phyloP scores from a whole-genome alignment of 2,888 invertebrate genomes.

The Ophraella communa region DNA sequence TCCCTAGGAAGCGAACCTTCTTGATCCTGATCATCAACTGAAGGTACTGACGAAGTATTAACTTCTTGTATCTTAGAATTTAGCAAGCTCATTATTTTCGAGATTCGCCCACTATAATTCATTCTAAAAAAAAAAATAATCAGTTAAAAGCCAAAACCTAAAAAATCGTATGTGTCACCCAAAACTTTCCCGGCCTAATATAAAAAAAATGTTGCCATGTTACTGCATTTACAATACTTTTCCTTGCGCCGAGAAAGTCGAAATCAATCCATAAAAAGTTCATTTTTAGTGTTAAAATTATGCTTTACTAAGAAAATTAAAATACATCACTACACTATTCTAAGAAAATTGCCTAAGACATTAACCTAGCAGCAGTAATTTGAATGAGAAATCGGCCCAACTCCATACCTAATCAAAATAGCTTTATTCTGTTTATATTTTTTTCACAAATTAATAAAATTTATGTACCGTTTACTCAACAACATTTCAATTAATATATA shows the following conservation, averaged over 20 bases:
- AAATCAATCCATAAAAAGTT: no score
- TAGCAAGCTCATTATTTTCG: not conserved
- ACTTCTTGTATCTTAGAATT: no score
- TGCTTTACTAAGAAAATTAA: no score
- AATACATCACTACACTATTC: no score
- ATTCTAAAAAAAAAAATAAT: not conserved
- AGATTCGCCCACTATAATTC: not conserved
- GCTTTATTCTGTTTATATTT: not conserved
- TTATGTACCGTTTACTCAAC: not conserved
- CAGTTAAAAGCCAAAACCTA: not conserved
- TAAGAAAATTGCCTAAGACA: no score
- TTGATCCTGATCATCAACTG: not conserved
- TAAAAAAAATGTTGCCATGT: slow-evolving; percentile 4
- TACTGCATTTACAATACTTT: not conserved
- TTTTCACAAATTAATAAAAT: not conserved
- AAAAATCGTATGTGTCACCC: not conserved
- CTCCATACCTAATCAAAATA: no score
- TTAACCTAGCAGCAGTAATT: no score
- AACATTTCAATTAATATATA: not conserved
- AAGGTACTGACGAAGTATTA: no score
- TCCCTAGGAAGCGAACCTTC: not conserved
- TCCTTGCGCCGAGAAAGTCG: not conserved
- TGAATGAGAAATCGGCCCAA: no score
- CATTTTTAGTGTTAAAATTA: no score
- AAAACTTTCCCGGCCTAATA: not conserved